Percentiles rank a stretch among this genome's conserved stretches.
phyloP scores from a whole-genome alignment of 2,888 invertebrate genomes.

The Dynastes hyllus region DNA sequence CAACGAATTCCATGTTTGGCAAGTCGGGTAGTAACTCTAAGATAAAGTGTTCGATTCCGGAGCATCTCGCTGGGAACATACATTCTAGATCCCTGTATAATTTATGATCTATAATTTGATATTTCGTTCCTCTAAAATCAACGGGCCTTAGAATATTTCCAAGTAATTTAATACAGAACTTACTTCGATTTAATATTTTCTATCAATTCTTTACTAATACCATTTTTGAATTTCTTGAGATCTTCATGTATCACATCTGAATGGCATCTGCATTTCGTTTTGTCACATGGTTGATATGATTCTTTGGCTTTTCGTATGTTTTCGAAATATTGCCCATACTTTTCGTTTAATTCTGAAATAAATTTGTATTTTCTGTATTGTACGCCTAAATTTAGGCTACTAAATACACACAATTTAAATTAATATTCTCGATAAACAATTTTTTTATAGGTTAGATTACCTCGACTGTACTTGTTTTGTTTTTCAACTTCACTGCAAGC shows the following conservation, averaged over 20 bases:
- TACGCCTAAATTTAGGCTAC: conserved; percentile 46
- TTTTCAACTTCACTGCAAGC: conserved; percentile 58
- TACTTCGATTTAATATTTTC: conserved; percentile 73
- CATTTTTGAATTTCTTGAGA: conserved; percentile 80
- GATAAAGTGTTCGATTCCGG: conserved; percentile 93
- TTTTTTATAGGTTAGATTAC: conserved; percentile 59
- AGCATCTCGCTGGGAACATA: conserved; percentile 94
- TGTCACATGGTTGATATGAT: conserved; percentile 75
- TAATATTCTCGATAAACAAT: not conserved
- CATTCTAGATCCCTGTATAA: conserved; percentile 89
- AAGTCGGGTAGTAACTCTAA: conserved; percentile 79
- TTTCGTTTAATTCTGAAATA: conserved; percentile 72
- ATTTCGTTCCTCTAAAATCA: conserved; percentile 79
- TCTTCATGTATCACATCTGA: conserved; percentile 79
- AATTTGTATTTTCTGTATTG: not conserved
- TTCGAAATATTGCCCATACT: conserved; percentile 67
- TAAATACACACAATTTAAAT: conserved; percentile 26
- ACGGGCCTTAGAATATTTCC: not conserved
- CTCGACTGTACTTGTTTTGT: conserved; percentile 66
- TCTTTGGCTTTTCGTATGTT: conserved; percentile 73
- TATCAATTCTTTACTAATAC: conserved; percentile 81
- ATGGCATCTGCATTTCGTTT: conserved; percentile 78
- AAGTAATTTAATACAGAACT: conserved; percentile 45
- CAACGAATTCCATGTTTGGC: conserved; percentile 87
- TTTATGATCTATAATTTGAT: conserved; percentile 87